Conservation (phyloP, 1,140 invertebrate species). For the Zaprionus tsacasi region DNA sequence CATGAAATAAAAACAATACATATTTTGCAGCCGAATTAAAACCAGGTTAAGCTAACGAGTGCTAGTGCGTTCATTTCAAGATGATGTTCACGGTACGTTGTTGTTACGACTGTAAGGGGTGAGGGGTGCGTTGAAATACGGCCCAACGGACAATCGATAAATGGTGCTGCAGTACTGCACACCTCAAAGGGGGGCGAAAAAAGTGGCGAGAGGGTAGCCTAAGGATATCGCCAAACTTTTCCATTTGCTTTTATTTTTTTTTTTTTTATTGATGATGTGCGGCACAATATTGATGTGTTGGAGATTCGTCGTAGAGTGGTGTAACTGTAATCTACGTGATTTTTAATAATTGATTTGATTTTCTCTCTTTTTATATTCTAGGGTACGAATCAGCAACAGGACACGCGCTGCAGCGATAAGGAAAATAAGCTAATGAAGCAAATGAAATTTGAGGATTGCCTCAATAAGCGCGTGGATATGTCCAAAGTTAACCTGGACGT, state of each 20-base stretch:
- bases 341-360: too few species aligned
- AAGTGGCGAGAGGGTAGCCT: slow-evolving; percentile 18
- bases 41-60: slow-evolving; percentile 42
- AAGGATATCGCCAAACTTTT: neutral
- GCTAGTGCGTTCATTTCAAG: slow-evolving; percentile 43
- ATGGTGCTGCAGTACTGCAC: slow-evolving; percentile 34
- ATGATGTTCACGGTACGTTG: slow-evolving; percentile 83
- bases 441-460: too few species aligned
- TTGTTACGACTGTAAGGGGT: slow-evolving; percentile 24
- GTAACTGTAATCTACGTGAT: too few species aligned
- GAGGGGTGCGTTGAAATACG: slow-evolving; percentile 31
- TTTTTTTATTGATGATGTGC: too few species aligned
- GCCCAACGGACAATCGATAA: slow-evolving; percentile 43
- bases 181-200: slow-evolving; percentile 2
- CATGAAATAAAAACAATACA: slow-evolving; percentile 46
- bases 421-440: too few species aligned
- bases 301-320: too few species aligned
- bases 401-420: too few species aligned
- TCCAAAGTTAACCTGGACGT: too few species aligned
- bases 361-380: too few species aligned
- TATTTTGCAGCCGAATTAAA: slow-evolving; percentile 48
- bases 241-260: neutral
- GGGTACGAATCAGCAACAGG: too few species aligned
- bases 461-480: too few species aligned
- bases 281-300: too few species aligned